Evolutionary conservation across 1,140 invertebrate genomes (phyloP), one percentile per base, ranked within the genome.

Genomic region (Copidosoma floridanum): DNA sequence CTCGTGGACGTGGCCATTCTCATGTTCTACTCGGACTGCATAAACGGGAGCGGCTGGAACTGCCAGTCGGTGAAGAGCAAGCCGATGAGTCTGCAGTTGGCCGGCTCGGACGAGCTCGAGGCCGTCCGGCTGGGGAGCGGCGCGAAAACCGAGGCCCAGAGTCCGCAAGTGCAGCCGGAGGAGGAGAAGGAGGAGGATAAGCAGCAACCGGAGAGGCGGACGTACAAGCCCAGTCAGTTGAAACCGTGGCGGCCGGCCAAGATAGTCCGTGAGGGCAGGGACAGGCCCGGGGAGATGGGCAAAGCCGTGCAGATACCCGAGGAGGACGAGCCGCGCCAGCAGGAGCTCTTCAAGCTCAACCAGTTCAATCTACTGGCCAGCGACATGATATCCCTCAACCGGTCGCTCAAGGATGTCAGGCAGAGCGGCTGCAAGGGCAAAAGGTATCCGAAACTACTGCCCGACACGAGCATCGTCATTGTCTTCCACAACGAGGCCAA

Each of bases 401-500:
- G 98, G 70, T 95, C 94, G 7, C 82, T 99, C 14, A 89, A 92
- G 18, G 98, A 99, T 83, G 93, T 98, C 54, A 82, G 98, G 71
- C 88, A 97, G 73, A 88, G 91, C 46, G 88, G 89, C 24, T 95
- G 89, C 73, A 91, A 88, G 75, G 84, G 77, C 64, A 95, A 94
- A 73, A 81, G 80, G 26, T 92, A 94, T 77, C 86, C 88, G 44
- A 84, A 85, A 43, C 81, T 89, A 61, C 81, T 96, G 70, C 93
- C 94, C 5, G 87, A 91, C 24, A 97, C 95, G 16, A 94, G 91
- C 72, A 92, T 98, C 68, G 93, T 98, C 16, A 95, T 98, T 67
- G 96, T 98, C 35, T 98, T 98, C 81, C 96, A 98, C 80, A 98
- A 98, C 76, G 95, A 98, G 79, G 95, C 95, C 0, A 98, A 95